A percentile compares a stretch with the other conserved stretches of the same genome.
phyloP scores from a whole-genome alignment of 2,113 vertebrate genomes.

The Eulemur macaco region DNA sequence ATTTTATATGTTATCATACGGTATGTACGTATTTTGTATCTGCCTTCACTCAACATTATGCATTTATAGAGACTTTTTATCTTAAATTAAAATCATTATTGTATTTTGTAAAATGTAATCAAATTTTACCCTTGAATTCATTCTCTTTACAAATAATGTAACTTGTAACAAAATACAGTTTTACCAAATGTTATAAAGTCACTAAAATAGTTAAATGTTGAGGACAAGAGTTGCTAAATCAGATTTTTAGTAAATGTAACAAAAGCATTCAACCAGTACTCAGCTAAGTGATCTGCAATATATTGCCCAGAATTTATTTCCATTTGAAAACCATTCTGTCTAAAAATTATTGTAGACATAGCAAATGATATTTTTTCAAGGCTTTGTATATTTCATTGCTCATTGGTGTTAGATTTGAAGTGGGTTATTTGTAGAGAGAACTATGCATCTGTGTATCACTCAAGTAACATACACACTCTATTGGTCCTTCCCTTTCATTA shows the following conservation, averaged over 20 bases:
- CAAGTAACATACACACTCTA: constrained; percentile 30
- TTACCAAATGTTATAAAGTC: background rate
- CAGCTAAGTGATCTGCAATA: background rate
- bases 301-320: background rate
- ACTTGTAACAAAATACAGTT: background rate
- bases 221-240: background rate
- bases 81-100: constrained; percentile 24
- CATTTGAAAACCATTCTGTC: background rate
- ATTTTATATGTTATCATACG: background rate
- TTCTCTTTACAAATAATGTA: background rate
- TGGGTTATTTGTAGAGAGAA: constrained; percentile 37
- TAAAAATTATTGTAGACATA: background rate
- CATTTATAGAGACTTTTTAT: background rate
- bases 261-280: background rate
- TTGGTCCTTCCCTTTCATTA: constrained; percentile 55
- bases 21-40: background rate
- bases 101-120: background rate
- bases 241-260: background rate
- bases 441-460: background rate
- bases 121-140: background rate
- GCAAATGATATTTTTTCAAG: background rate
- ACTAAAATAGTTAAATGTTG: background rate
- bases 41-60: background rate
- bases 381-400: background rate
- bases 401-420: constrained; percentile 28